These are phyloP conservation scores for Platyrinchus mystaceus DNA, from an alignment of 2,797 vertebrate genomes.

Conservation along the genomic window DNA sequence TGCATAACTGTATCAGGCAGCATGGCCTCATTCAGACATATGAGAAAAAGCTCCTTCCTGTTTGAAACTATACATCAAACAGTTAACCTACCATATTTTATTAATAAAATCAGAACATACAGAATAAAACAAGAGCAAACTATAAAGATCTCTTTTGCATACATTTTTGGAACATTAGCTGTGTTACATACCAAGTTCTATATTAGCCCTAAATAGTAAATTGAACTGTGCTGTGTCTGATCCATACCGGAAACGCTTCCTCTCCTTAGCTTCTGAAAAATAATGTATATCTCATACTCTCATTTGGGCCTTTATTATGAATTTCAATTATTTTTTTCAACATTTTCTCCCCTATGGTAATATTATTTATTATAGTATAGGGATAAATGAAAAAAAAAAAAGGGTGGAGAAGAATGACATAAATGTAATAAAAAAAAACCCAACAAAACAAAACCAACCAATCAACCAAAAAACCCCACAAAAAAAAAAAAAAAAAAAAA, in stretches of 20 bases:
- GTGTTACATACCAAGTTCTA: neutral
- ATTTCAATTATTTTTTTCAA: neutral
- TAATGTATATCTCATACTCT: neutral
- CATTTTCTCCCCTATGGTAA: neutral
- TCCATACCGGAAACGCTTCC: neutral
- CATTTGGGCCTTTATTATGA: neutral
- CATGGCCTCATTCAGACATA: neutral
- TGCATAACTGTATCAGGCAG: neutral
- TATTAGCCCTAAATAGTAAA: neutral
- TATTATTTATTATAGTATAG: neutral
- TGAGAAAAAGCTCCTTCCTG: neutral
- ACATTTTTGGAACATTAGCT: neutral
- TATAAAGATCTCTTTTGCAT: neutral
- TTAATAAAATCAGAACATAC: neutral
- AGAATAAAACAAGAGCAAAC: neutral
- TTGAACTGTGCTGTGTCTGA: neutral
- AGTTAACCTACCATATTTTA: neutral
- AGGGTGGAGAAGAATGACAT: fast-evolving
- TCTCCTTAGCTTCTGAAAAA: neutral
- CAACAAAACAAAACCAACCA: neutral
- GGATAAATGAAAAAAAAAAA: neutral
- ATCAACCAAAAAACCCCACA: no score
- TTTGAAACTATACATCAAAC: neutral
- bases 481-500: no score
- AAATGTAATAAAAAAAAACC: neutral